Evolutionary conservation across 2,797 vertebrate species (phyloP), one percentile per base, ranked within the genome.

Genomic region (Chiroxiphia lanceolata): DNA sequence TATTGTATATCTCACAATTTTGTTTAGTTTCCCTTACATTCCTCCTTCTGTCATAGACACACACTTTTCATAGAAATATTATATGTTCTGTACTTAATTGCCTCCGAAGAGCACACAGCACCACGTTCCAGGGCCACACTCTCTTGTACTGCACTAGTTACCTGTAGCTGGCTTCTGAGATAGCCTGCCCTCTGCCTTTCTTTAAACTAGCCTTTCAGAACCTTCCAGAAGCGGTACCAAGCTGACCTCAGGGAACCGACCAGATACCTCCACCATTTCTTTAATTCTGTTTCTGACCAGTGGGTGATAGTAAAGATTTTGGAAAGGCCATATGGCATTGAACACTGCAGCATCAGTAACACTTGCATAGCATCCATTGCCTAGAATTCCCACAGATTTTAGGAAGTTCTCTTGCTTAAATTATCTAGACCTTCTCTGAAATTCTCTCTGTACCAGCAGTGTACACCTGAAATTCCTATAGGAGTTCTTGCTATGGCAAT

Each of bases 301-400:
- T 20, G 7, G 5, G 9, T 21, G 9, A 50, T 0, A 45, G 22
- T 3, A 79, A 74, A 76, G 63, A 12, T 7, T 72, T 76, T n/a
- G 54, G 51, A 63, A 84, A 85, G 56, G 19, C 4, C 8, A 36
- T 11, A 3, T 18, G 10, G 9, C 3, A 1, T 48, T 48, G 67
- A 67, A 19, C 21, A 15, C 20, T 15, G 3, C 26, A 44, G 36
- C 4, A 18, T 36, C 4, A 2, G 6, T 0, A 0, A 17, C 7
- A 19, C 11, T 61, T 38, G 21, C 38, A 25, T 17, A 33, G 25
- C 57, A 83, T 48, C 26, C n/a, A 8, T 31, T 17, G 8, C n/a
- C 31, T 76, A 67, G 31, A 67, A 4, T 48, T 78, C 9, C 18
- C 3, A 26, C 0, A 0, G 33, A 42, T 60, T 67, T 70, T 40